phyloP scores from a whole-genome alignment of 1,140 invertebrate species.

The Drosophila kikkawai region DNA sequence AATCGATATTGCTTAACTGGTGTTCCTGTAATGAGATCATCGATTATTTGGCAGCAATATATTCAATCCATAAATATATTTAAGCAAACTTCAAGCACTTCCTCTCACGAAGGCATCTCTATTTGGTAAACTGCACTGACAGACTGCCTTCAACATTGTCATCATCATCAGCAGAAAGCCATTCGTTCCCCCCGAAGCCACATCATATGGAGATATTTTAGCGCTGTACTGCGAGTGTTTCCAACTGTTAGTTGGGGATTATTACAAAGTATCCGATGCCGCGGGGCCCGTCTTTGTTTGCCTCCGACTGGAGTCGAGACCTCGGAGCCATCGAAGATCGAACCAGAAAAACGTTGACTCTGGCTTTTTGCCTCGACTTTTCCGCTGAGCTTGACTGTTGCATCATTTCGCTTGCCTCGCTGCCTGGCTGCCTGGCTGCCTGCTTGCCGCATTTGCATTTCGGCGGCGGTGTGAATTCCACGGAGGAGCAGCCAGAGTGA shows the following conservation, averaged over 20 bases:
- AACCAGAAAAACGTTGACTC: conserved; percentile 40
- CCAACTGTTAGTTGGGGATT: conserved; percentile 67
- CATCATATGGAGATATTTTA: conserved; percentile 35
- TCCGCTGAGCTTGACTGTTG: conserved; percentile 72
- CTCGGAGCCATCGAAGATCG: conserved; percentile 42
- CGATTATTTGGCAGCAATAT: not conserved
- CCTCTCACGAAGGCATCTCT: conserved; percentile 54
- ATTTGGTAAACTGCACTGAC: conserved; percentile 56
- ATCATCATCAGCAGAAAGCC: conserved; percentile 44
- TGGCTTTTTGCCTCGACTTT: conserved; percentile 35
- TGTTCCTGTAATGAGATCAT: not conserved
- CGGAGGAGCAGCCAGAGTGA: conserved; percentile 12
- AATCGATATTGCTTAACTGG: not conserved
- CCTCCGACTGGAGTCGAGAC: conserved; percentile 20
- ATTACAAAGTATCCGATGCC: conserved; percentile 70
- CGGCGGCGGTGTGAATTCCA: conserved; percentile 27
- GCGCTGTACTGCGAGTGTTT: conserved; percentile 31
- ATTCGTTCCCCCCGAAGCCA: conserved; percentile 32
- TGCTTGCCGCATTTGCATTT: conserved; percentile 41
- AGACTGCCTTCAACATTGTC: conserved; percentile 61
- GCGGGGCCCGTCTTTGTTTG: conserved; percentile 47
- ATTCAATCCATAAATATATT: not conserved
- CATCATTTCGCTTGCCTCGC: conserved; percentile 48
- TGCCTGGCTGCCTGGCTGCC: not conserved
- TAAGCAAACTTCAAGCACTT: not conserved